These are phyloP conservation scores for Isaurus tuberculatus DNA, from an alignment of 92 coral and sea anemone genomes.

Conservation along the genomic window DNA sequence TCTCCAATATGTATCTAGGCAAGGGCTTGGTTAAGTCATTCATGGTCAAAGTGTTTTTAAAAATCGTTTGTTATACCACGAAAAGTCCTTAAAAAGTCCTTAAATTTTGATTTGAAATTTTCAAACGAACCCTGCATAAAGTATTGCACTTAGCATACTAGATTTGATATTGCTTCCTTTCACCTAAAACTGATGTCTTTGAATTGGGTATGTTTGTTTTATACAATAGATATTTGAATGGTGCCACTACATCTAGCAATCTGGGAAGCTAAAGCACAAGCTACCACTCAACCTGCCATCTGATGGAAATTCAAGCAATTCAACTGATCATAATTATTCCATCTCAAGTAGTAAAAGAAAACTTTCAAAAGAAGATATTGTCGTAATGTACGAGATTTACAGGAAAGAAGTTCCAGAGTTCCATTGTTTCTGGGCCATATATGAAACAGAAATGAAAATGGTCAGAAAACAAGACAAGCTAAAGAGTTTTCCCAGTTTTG, in stretches of 20 bases:
- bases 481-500: constrained; percentile 35
- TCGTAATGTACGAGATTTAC: constrained; percentile 35
- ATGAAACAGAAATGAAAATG: constrained; percentile 46
- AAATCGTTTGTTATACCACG: too few species aligned
- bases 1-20: too few species aligned
- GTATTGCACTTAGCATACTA: not conserved
- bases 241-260: constrained; percentile 50
- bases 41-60: too few species aligned
- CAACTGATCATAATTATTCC: constrained; percentile 3
- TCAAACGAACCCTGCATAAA: not conserved
- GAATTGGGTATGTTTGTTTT: too few species aligned
- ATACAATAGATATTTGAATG: constrained; percentile 58
- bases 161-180: too few species aligned
- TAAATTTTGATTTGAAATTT: not conserved
- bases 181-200: too few species aligned
- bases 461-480: constrained; percentile 37
- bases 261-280: constrained; percentile 46
- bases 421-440: constrained; percentile 31
- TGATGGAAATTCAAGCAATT: constrained; percentile 20
- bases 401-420: constrained; percentile 35
- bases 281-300: constrained; percentile 48
- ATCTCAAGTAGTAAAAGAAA: not conserved
- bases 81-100: not conserved
- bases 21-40: too few species aligned
- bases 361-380: constrained; percentile 33